These are phyloP conservation scores for Psylliodes chrysocephalus DNA, from an alignment of 2,888 invertebrate species.

Conservation along the genomic window DNA sequence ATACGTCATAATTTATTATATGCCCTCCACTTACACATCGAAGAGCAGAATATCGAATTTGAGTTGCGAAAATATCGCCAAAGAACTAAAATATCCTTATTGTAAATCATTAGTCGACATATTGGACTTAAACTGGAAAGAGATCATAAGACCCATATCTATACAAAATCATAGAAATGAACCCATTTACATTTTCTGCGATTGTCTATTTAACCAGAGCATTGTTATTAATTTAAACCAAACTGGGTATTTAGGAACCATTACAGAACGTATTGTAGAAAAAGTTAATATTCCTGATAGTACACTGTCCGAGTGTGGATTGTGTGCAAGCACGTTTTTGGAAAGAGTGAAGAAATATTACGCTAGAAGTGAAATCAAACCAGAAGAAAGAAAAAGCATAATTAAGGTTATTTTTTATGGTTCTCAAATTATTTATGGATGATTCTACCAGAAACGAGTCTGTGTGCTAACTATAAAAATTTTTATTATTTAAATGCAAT, in stretches of 20 bases:
- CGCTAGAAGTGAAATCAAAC: neutral
- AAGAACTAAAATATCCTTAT: conserved; percentile 21
- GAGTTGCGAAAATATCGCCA: conserved; percentile 21
- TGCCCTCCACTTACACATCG: conserved; percentile 52
- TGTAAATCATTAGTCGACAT: conserved; percentile 2
- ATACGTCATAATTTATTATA: conserved; percentile 54
- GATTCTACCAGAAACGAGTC: too few species aligned
- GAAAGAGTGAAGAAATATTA: conserved; percentile 23
- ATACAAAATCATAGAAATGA: conserved; percentile 52
- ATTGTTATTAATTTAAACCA: conserved; percentile 47
- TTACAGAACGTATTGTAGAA: neutral
- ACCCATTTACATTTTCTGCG: conserved; percentile 57
- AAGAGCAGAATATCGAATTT: conserved; percentile 52
- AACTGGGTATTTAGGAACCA: neutral
- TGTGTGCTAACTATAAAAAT: too few species aligned
- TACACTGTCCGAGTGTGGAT: conserved; percentile 25
- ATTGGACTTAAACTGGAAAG: conserved; percentile 34
- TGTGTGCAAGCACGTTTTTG: conserved; percentile 25
- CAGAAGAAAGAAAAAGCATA: neutral
- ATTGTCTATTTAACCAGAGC: conserved; percentile 54
- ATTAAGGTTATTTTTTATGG: too few species aligned
- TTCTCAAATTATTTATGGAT: too few species aligned
- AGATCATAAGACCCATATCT: conserved; percentile 45
- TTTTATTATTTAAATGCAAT: too few species aligned
- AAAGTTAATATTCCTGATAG: neutral